Evolutionary conservation across 2,888 invertebrate genomes (phyloP), one percentile per base, ranked within the genome.

Genomic region (Lapara coniferarum): DNA sequence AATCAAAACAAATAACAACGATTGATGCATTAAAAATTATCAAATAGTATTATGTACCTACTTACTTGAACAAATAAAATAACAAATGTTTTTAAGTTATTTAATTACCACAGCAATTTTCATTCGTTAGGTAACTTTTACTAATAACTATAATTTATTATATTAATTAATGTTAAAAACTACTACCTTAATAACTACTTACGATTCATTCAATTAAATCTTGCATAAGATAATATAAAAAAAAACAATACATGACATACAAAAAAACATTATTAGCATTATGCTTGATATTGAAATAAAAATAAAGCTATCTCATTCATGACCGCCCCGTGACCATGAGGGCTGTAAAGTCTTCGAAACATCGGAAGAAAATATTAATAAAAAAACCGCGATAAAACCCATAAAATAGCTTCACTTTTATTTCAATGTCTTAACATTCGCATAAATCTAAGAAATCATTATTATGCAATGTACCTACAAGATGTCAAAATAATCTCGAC

Each of bases 171-270:
- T 19, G 63, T 49, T 46, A 44, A 59, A 44, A 16, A 2, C 44
- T 19, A 63, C 49, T 13, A 49, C 49, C 37, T 63, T 19, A 63
- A 3, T 7, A 49, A 19, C 49, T 46, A 63, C 19, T 63, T 63
- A 63, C 13, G 46, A 63, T 13, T 63, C 16, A 63, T 63, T 16
- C 46, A 63, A 63, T 46, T 16, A 19, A 16, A 63, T 19, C 46
- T 19, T 37, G 8, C 37, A 37, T 63, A 13, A 63, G 19, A 6
- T 55, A 55, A 49, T 19, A 12, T 19, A 10, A 6, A 46, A 12
- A 63, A 49, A 46, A 19, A n/a, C n/a, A 12, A 4, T 49, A 19
- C 16, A 19, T 7, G n/a, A n/a, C n/a, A n/a, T n/a, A n/a, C 12
- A 49, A 49, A 4, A 59, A 56, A 56, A 25, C 13, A 56, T 25